Conservation (phyloP, 2,888 invertebrate genomes). For the Choristoneura rosaceana region DNA sequence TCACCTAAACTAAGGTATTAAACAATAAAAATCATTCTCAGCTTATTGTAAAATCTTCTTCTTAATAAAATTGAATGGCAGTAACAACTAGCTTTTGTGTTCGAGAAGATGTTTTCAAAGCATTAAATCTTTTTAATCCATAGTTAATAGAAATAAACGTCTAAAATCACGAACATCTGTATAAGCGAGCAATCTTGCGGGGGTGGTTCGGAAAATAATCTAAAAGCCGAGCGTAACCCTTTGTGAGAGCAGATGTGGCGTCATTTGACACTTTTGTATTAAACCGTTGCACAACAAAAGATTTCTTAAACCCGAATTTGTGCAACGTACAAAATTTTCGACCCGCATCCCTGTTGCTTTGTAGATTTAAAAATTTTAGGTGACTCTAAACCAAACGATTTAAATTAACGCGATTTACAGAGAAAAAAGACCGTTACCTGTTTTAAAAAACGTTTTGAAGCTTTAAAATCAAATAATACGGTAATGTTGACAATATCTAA, state of each 20-base stretch:
- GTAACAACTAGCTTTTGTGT: not conserved
- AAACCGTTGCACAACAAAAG: conserved; percentile 85
- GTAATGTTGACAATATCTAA: too few relatives aligned
- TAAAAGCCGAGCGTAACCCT: conserved; percentile 80
- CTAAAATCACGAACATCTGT: conserved; percentile 75
- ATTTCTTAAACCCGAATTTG: conserved; percentile 83
- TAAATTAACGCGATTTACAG: conserved; percentile 10
- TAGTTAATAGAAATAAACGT: conserved; percentile 54
- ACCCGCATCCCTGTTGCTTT: conserved; percentile 79
- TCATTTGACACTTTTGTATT: conserved; percentile 86
- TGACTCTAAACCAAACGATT: conserved; percentile 26
- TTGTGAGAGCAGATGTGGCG: conserved; percentile 84
- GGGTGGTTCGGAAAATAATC: conserved; percentile 85
- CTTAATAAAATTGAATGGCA: not conserved
- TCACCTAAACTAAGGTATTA: too few relatives aligned
- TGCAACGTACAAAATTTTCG: conserved; percentile 78
- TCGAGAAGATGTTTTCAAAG: conserved; percentile 45
- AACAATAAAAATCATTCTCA: not conserved
- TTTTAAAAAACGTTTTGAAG: too few relatives aligned
- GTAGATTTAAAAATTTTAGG: conserved; percentile 47
- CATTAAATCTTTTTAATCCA: conserved; percentile 47
- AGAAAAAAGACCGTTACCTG: not conserved
- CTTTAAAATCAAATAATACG: too few relatives aligned
- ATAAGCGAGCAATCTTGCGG: conserved; percentile 82
- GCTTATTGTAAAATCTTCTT: not conserved